A percentile compares a stretch with the other conserved stretches of the same genome.
phyloP scores from a whole-genome alignment of 2,888 invertebrate genomes.

The Heliconius hortense region DNA sequence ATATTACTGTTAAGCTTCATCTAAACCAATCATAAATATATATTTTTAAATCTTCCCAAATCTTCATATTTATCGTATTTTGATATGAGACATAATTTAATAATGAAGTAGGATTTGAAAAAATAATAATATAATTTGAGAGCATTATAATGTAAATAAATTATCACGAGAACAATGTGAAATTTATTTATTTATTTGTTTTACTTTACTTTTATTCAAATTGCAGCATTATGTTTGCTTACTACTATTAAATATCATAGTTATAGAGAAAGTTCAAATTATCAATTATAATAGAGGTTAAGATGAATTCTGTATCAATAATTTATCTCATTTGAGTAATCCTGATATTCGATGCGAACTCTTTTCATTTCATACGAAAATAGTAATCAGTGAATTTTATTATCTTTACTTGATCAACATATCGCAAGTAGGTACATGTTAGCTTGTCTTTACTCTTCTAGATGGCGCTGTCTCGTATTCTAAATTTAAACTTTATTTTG shows the following conservation, averaged over 20 bases:
- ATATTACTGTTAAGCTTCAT: too few relatives aligned
- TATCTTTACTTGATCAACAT: background rate
- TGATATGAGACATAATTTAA: too few relatives aligned
- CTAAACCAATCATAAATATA: too few relatives aligned
- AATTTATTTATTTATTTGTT: too few relatives aligned
- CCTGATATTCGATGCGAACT: background rate
- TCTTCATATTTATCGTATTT: too few relatives aligned
- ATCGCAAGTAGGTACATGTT: background rate
- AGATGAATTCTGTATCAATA: background rate
- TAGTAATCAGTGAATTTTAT: background rate
- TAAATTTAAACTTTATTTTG: background rate
- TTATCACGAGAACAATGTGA: background rate
- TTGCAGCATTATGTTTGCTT: background rate
- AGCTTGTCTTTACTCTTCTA: background rate
- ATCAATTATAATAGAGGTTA: background rate
- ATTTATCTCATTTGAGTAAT: background rate
- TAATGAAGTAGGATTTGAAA: too few relatives aligned
- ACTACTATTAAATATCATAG: background rate
- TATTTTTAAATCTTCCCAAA: too few relatives aligned
- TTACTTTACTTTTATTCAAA: too few relatives aligned
- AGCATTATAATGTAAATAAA: too few relatives aligned
- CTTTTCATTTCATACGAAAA: background rate
- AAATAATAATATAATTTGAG: too few relatives aligned
- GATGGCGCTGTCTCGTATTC: conserved; percentile 4
- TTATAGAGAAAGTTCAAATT: background rate